A percentile compares a stretch with the other conserved stretches of the same genome.
These are phyloP conservation scores for Myotis myotis DNA, from an alignment of 2,797 vertebrate species.

Conservation along the genomic window DNA sequence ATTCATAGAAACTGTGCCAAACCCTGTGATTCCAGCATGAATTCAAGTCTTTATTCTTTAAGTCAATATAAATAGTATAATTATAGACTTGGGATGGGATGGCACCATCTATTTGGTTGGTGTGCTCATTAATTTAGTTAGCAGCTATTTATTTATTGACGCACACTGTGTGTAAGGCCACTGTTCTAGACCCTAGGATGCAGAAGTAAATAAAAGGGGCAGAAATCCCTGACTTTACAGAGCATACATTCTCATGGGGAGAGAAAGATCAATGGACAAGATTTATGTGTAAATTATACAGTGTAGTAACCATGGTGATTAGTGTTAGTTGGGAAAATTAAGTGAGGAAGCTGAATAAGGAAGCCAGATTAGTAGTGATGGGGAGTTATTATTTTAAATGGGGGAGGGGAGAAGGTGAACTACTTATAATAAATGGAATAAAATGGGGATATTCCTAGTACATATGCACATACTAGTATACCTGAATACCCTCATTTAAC, in stretches of 20 bases:
- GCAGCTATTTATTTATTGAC: background rate
- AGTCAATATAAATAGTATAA: background rate
- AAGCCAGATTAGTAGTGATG: background rate
- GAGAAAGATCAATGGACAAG: background rate
- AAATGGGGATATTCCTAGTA: background rate
- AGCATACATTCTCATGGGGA: background rate
- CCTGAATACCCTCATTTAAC: background rate
- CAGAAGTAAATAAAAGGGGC: background rate
- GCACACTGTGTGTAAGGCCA: background rate
- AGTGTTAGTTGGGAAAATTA: background rate
- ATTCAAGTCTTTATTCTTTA: background rate
- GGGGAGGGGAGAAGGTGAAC: background rate
- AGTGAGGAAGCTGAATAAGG: background rate
- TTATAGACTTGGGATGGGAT: background rate
- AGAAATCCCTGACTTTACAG: background rate
- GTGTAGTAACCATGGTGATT: background rate
- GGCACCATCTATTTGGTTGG: too few relatives aligned
- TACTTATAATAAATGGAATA: background rate
- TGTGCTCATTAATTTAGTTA: background rate
- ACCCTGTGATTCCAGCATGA: background rate
- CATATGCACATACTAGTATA: background rate
- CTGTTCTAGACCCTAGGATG: background rate
- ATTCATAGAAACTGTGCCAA: background rate
- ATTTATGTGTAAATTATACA: background rate
- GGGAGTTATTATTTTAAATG: background rate